Evolutionary conservation across 30 jellyfish, hydroid and myxozoan genomes (phyloP).

Genomic region (Cassiopea andromeda): DNA sequence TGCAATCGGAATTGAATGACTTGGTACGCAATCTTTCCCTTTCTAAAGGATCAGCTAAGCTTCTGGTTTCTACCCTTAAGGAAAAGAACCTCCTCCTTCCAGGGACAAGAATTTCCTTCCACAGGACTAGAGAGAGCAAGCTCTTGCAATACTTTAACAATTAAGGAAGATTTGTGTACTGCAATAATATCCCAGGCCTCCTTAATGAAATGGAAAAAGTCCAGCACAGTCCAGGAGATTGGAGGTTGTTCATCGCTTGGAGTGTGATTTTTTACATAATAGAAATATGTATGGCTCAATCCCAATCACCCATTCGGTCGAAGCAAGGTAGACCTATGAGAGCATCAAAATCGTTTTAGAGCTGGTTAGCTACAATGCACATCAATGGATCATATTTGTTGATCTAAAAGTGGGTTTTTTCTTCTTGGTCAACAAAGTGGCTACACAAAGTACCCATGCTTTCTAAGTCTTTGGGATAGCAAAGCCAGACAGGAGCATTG

Average conservation of each 20-base stretch:
- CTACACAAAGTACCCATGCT: constrained; percentile 51
- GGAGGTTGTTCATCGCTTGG: background rate
- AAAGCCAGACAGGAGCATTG: background rate
- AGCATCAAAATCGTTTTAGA: background rate
- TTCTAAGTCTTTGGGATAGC: background rate
- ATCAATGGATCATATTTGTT: background rate
- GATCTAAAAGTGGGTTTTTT: constrained; percentile 29
- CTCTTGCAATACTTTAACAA: background rate
- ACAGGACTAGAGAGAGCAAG: background rate
- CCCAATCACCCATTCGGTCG: background rate
- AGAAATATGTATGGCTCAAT: background rate
- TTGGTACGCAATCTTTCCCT: background rate
- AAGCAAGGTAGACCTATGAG: background rate
- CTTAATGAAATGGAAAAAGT: background rate
- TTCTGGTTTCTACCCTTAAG: background rate
- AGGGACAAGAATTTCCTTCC: background rate
- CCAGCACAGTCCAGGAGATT: background rate
- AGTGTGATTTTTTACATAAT: background rate
- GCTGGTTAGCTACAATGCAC: background rate
- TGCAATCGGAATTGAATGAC: background rate
- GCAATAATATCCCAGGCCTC: background rate
- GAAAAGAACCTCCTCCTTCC: background rate
- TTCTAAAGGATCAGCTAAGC: background rate
- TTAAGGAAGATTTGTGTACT: background rate
- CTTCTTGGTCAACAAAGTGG: constrained; percentile 44